Evolutionary conservation across 2,888 invertebrate species (phyloP).

Genomic region (Patella caerulea): DNA sequence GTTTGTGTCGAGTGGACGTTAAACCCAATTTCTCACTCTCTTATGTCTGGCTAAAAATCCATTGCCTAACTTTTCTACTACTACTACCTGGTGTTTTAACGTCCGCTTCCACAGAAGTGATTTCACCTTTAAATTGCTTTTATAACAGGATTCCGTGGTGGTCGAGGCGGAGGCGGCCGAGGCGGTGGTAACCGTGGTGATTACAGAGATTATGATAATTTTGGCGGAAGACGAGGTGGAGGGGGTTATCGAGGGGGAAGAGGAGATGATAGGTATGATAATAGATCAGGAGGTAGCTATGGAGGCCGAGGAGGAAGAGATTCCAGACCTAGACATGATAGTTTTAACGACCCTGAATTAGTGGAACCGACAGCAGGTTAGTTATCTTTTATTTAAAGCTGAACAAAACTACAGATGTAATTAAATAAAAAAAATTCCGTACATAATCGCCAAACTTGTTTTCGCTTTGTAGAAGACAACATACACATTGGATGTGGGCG

Average conservation of each 20-base stretch:
- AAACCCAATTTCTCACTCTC: too few species aligned
- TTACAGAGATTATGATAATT: conserved; percentile 34
- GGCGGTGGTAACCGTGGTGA: conserved; percentile 32
- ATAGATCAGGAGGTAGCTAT: conserved; percentile 29
- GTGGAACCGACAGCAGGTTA: conserved; percentile 69
- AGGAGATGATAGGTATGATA: conserved; percentile 36
- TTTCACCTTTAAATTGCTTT: too few species aligned
- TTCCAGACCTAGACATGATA: conserved; percentile 48
- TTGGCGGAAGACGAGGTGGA: conserved; percentile 38
- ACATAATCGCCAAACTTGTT: too few species aligned
- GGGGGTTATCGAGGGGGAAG: conserved; percentile 41
- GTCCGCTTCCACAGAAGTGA: too few species aligned
- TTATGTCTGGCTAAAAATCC: too few species aligned
- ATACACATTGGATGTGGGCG: too few species aligned
- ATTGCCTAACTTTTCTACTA: too few species aligned
- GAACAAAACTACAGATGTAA: too few species aligned
- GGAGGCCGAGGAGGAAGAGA: conserved; percentile 32
- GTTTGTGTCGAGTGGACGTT: too few species aligned
- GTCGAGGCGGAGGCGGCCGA: conserved; percentile 36
- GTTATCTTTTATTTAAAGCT: neutral
- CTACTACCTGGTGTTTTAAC: too few species aligned
- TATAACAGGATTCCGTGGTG: conserved; percentile 20
- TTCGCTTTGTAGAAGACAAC: too few species aligned
- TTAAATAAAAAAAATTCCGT: too few species aligned
- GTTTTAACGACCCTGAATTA: conserved; percentile 55